These are phyloP conservation scores for Theristicus caerulescens DNA, from an alignment of 2,113 vertebrate genomes.

Conservation along the genomic window DNA sequence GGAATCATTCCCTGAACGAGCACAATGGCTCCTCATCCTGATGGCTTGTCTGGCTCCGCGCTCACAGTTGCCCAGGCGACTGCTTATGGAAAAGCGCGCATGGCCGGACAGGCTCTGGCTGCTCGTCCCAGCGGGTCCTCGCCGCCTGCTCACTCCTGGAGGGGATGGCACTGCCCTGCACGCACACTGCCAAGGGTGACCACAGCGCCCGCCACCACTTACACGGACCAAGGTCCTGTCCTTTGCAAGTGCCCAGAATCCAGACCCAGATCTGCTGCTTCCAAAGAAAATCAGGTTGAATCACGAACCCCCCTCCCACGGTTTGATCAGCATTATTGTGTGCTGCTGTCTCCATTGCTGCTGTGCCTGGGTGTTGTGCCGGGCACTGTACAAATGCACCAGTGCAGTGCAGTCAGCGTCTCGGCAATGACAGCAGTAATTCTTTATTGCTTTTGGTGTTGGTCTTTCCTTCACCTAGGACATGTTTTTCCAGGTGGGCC, in stretches of 20 bases:
- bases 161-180: neutral
- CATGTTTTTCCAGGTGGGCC: neutral
- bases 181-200: accelerated
- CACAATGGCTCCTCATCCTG: neutral
- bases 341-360: neutral
- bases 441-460: neutral
- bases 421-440: neutral
- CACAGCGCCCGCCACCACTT: accelerated
- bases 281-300: neutral
- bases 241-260: neutral
- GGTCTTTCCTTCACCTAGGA: neutral
- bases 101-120: neutral
- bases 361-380: neutral
- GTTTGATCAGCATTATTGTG: neutral
- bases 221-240: neutral
- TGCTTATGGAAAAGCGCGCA: neutral
- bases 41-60: neutral
- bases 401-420: accelerated
- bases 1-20: neutral
- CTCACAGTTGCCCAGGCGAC: constrained; percentile 40
- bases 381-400: neutral
- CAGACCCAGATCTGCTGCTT: neutral
- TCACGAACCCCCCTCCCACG: accelerated
- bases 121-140: neutral
- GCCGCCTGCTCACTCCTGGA: neutral